Percentiles rank a stretch among this genome's conserved stretches.
Evolutionary conservation across 2,888 invertebrate species (phyloP).

Genomic region (Drosophila ustulata): DNA sequence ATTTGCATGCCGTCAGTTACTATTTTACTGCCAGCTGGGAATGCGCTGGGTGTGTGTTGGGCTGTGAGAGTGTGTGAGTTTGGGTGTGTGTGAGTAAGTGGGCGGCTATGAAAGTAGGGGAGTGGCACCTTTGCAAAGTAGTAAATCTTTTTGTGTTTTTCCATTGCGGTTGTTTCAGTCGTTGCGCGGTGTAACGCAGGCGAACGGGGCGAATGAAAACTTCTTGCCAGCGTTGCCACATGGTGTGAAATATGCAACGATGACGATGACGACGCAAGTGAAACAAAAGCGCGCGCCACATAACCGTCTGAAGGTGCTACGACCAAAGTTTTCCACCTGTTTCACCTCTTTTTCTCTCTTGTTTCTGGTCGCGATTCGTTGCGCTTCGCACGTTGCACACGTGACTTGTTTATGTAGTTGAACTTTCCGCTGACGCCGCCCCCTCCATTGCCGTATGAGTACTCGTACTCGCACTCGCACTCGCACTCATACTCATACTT

Average conservation of each 20-base stretch:
- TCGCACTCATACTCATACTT: constrained; percentile 15
- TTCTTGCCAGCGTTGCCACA: constrained; percentile 74
- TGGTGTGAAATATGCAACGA: constrained; percentile 78
- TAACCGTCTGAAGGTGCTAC: constrained; percentile 49
- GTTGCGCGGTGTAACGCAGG: not conserved
- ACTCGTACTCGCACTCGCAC: too few species aligned
- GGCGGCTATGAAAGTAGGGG: constrained; percentile 9
- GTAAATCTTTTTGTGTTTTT: constrained; percentile 76
- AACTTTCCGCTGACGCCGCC: constrained; percentile 53
- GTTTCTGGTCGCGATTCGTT: constrained; percentile 59
- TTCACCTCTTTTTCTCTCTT: constrained; percentile 15
- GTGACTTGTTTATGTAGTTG: constrained; percentile 82
- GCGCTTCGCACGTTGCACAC: constrained; percentile 78
- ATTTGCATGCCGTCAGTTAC: constrained; percentile 80
- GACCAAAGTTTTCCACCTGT: constrained; percentile 49
- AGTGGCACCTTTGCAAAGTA: constrained; percentile 53
- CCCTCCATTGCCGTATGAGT: not conserved
- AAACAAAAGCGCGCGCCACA: constrained; percentile 69
- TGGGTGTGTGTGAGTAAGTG: constrained; percentile 1
- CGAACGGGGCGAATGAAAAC: constrained; percentile 19
- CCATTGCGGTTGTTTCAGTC: constrained; percentile 70
- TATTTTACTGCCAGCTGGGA: constrained; percentile 80
- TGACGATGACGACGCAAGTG: constrained; percentile 31
- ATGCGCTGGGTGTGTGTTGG: constrained; percentile 26
- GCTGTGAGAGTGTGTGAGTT: not conserved